A percentile compares a stretch with the other conserved stretches of the same genome.
Evolutionary conservation across 1,140 invertebrate species (phyloP).

Genomic region (Drosophila dunni): DNA sequence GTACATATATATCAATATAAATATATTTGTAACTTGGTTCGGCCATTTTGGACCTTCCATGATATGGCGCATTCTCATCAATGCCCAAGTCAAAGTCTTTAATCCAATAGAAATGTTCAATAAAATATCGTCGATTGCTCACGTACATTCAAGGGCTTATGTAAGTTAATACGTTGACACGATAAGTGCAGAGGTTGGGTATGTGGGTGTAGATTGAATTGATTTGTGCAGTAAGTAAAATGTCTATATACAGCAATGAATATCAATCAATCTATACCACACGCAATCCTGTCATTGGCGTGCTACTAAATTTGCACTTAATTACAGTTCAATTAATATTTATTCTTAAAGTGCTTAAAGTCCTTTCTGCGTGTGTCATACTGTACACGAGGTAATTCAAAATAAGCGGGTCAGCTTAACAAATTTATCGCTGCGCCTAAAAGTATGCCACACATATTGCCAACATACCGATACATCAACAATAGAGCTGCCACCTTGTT

Average conservation of each 20-base stretch:
- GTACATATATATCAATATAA: neutral
- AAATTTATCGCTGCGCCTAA: conserved; percentile 5
- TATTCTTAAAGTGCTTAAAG: conserved; percentile 24
- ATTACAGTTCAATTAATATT: conserved; percentile 23
- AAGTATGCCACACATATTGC: conserved; percentile 26
- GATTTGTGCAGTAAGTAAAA: neutral
- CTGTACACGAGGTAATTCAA: conserved; percentile 3
- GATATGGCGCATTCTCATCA: conserved; percentile 1
- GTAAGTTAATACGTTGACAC: conserved; percentile 5
- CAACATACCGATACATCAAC: neutral
- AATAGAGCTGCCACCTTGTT: conserved; percentile 16
- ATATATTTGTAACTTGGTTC: neutral
- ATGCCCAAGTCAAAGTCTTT: conserved; percentile 7
- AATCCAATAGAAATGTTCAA: conserved; percentile 34
- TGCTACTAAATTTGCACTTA: conserved; percentile 4
- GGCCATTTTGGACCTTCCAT: conserved; percentile 24
- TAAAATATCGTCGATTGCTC: conserved; percentile 24
- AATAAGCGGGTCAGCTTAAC: conserved; percentile 2
- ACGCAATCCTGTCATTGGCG: conserved; percentile 6
- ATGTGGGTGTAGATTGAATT: neutral
- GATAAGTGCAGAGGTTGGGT: conserved; percentile 7
- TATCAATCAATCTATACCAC: conserved; percentile 11
- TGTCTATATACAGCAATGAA: no score
- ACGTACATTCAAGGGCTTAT: conserved; percentile 28
- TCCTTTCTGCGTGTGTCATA: conserved; percentile 21